phyloP scores from a whole-genome alignment of 2,797 vertebrate genomes.

The Oryzias sinensis region DNA sequence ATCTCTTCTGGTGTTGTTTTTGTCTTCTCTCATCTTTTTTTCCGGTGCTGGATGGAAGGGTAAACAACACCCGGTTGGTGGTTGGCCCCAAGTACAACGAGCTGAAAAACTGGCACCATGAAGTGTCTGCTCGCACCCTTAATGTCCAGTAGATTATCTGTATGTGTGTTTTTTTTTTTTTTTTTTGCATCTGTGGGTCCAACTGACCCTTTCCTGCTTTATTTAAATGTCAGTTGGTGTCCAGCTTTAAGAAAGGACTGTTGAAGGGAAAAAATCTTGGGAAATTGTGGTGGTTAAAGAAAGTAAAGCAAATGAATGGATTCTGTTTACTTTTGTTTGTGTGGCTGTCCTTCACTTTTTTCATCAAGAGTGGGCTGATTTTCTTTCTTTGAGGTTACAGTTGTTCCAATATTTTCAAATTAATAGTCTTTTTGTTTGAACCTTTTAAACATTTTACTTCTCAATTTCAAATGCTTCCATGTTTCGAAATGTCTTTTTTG shows the following conservation, averaged over 20 bases:
- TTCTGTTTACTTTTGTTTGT: conserved; percentile 16
- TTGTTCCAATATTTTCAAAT: neutral
- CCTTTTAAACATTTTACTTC: neutral
- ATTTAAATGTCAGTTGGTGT: conserved; percentile 20
- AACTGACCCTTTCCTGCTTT: conserved; percentile 13
- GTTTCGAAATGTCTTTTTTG: neutral
- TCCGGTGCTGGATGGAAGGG: conserved; percentile 71
- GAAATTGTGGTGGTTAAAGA: conserved; percentile 18
- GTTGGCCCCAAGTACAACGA: conserved; percentile 94
- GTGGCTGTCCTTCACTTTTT: conserved; percentile 10
- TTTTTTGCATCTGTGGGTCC: conserved; percentile 16
- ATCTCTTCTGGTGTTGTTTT: conserved; percentile 31
- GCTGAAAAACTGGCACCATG: conserved; percentile 98
- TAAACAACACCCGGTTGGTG: conserved; percentile 81
- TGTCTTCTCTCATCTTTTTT: conserved; percentile 16
- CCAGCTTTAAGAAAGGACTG: conserved; percentile 4
- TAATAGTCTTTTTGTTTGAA: neutral
- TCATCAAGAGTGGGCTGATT: neutral
- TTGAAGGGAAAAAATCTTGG: conserved; percentile 6
- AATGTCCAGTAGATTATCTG: conserved; percentile 87
- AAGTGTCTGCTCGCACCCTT: conserved; percentile 96
- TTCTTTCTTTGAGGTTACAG: neutral
- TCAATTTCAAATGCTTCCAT: neutral
- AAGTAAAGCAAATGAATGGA: conserved; percentile 19
- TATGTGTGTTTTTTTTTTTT: neutral